Evolutionary conservation across 2,888 invertebrate genomes (phyloP), one percentile per base, ranked within the genome.

Genomic region (Scaptomyza polygonia): DNA sequence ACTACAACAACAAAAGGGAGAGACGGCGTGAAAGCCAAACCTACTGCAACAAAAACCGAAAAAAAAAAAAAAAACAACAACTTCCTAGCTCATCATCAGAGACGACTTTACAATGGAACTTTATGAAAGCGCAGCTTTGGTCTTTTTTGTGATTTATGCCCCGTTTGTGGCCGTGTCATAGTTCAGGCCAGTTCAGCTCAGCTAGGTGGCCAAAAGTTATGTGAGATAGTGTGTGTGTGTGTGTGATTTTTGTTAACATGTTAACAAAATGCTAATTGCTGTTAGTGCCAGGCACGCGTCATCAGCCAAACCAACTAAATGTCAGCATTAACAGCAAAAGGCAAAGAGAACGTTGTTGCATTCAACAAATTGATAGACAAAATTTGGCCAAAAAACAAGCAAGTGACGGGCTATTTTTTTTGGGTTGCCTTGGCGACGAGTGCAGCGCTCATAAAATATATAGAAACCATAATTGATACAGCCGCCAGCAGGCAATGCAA

Each of bases 1-100:
- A 25, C 25, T 2, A 25, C 25, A 25, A 25, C 25, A 9, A n/a
- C 34, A 36, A 16, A 43, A 48, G 43, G 36, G 34, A 36, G 7
- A 36, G 66, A 53, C 71, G 57, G 84, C 84, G 87, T 88, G 88
- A 88, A 86, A 84, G 87, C 87, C 87, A 88, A 85, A 79, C 84
- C 88, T 84, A 45, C 58, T 39, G 54, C 36, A 43, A 55, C 44
- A 2, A n/a, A 39, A 21, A 12, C n/a, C n/a, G n/a, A n/a, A n/a
- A n/a, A n/a, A 55, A 48, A 2, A n/a, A 39, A 21, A 12, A 12
- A 7, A 42, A 29, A n/a, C 8, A n/a, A n/a, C 21, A 36, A 36
- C 54, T 44, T 81, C 56, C 43, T 9, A 2, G 51, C 21, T 12
- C 27, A n/a, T 1, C 40, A 44, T 65, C 25, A 25, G 9, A 53